These are phyloP conservation scores for Jaculus jaculus DNA, from an alignment of 2,113 vertebrate species.

Conservation along the genomic window DNA sequence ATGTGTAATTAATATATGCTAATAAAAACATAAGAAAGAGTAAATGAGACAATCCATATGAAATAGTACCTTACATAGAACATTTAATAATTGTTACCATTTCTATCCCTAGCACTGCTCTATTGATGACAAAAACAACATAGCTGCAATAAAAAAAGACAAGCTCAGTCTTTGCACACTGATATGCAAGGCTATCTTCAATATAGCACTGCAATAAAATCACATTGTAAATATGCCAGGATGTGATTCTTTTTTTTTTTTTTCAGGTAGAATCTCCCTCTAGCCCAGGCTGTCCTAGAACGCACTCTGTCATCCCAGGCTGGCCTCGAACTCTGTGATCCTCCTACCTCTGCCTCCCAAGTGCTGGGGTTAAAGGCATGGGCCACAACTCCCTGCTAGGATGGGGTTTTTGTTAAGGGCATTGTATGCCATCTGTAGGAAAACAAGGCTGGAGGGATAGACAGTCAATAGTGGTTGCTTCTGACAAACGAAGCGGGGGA, in stretches of 20 bases:
- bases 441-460: conserved; percentile 14
- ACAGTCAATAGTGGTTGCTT: conserved; percentile 33
- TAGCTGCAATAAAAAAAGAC: background rate
- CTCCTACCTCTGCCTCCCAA: too few relatives aligned
- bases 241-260: too few relatives aligned
- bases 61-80: background rate
- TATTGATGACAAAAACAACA: background rate
- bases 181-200: background rate
- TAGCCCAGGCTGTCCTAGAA: too few relatives aligned
- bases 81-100: background rate
- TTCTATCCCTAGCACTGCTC: background rate
- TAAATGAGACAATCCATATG: conserved; percentile 27
- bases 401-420: conserved; percentile 39
- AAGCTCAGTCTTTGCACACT: background rate
- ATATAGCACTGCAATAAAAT: conserved; percentile 6
- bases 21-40: background rate
- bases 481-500: background rate
- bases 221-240: background rate
- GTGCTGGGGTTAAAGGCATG: too few relatives aligned
- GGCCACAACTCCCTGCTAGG: background rate
- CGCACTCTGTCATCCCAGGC: too few relatives aligned
- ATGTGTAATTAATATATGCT: too few relatives aligned
- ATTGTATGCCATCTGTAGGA: background rate
- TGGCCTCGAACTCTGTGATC: too few relatives aligned
- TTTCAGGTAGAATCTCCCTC: too few relatives aligned